These are phyloP conservation scores for Stictonetta naevosa DNA, from an alignment of 2,113 vertebrate genomes.

Conservation along the genomic window DNA sequence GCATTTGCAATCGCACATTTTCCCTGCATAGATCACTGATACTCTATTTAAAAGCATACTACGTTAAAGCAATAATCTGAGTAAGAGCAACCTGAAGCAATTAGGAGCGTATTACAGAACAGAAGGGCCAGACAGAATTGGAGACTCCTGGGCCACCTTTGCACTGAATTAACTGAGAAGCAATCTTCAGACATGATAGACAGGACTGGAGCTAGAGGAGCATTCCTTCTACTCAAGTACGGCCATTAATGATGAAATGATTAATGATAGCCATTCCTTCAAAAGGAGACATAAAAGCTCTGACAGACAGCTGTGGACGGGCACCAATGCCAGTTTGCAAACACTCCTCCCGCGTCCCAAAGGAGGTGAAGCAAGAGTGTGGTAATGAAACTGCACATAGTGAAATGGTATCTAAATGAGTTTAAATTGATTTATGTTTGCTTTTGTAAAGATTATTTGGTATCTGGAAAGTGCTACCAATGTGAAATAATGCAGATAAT, in stretches of 20 bases:
- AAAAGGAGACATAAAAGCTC: slow-evolving; percentile 68
- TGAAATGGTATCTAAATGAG: slow-evolving; percentile 84
- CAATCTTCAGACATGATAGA: slow-evolving; percentile 7
- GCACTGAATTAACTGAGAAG: slow-evolving; percentile 37
- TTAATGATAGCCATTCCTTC: slow-evolving; percentile 70
- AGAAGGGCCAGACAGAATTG: slow-evolving; percentile 22
- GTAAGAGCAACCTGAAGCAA: slow-evolving; percentile 13
- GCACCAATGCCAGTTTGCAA: slow-evolving; percentile 75
- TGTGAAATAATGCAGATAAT: slow-evolving; percentile 80
- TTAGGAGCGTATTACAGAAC: neutral
- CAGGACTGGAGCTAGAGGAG: slow-evolving; percentile 5
- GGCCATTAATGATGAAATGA: slow-evolving; percentile 75
- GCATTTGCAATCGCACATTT: neutral
- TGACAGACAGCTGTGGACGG: slow-evolving; percentile 72
- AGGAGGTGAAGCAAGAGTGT: slow-evolving; percentile 77
- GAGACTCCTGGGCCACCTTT: slow-evolving; percentile 47
- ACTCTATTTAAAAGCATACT: neutral
- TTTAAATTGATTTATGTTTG: slow-evolving; percentile 84
- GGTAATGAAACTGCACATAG: slow-evolving; percentile 82
- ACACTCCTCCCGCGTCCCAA: slow-evolving; percentile 64
- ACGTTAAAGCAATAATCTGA: neutral
- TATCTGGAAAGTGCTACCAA: slow-evolving; percentile 80
- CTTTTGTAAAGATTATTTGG: slow-evolving; percentile 81
- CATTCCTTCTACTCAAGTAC: neutral
- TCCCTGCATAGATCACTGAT: neutral